Evolutionary conservation across 2,888 invertebrate genomes (phyloP), one percentile per base, ranked within the genome.

Genomic region (Lutraria lutraria): DNA sequence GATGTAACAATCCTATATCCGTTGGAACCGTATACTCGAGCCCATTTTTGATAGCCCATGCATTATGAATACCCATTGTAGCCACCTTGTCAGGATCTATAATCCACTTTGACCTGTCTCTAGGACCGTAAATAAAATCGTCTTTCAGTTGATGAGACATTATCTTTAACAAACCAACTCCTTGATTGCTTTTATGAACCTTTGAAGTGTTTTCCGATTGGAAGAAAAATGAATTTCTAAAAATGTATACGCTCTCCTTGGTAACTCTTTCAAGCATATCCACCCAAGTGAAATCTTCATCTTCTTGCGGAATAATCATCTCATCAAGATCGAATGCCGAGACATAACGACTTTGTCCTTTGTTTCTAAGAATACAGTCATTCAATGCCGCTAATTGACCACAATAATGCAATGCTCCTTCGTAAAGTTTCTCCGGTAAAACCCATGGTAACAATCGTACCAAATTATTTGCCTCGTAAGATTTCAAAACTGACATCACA

Each of bases 291-390:
- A 63, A 34, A 79, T 86, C 88, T 16, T 84, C 43, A 25, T 83
- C 63, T 10, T 87, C 81, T 68, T 89, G 88, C 3, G 96, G 96
- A 19, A 96, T 93, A 60, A 96, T 94, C 80, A 95, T 94, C 89
- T 96, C 96, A 86, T 96, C 96, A 25, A 96, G 81, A 89, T 96
- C 96, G 79, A 94, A 89, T 87, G 93, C 94, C 12, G 95, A 95
- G 15, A 96, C 83, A 87, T 94, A 95, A 52, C 93, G 86, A 63
- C 93, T 93, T 43, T 87, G 52, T 81, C 93, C 86, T 91, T 93
- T 92, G 84, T 93, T 91, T 60, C 96, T 90, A 88, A 95, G 95
- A 8, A 96, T 92, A 89, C 96, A 96, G 92, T 96, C 96, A 90
- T 96, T 96, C 87, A 95, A 93, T 10, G 96, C 94, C 12, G 95